A percentile compares a stretch with the other conserved stretches of the same genome.
These are phyloP conservation scores for Porites cylindrica DNA, from an alignment of 92 coral and sea anemone genomes.

Conservation along the genomic window DNA sequence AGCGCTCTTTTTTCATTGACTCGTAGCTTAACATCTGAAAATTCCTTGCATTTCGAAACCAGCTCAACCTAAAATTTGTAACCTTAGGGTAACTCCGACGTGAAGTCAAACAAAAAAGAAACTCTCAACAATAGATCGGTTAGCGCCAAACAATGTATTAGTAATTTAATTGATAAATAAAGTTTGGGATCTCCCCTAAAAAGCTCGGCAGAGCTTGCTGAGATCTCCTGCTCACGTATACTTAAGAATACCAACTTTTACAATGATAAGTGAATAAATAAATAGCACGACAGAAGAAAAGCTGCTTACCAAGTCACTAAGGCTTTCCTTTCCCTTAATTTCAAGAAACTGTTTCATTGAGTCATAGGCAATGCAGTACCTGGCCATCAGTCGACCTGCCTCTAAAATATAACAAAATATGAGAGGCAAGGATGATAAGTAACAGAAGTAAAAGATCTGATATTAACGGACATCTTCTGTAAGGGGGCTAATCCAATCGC, in stretches of 20 bases:
- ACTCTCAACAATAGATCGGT: too few species aligned
- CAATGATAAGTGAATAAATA: too few species aligned
- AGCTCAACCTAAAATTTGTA: conserved; percentile 69
- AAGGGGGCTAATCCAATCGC: too few species aligned
- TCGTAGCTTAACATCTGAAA: conserved; percentile 91
- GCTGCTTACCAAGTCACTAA: conserved; percentile 84
- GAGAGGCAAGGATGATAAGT: too few species aligned
- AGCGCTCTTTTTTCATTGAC: conserved; percentile 87
- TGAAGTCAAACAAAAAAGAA: background rate
- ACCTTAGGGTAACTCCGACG: background rate
- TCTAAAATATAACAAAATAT: conserved; percentile 43
- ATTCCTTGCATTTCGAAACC: conserved; percentile 96
- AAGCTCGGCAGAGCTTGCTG: too few species aligned
- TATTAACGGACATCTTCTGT: too few species aligned
- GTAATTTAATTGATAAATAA: too few species aligned
- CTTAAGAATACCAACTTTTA: too few species aligned
- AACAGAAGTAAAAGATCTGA: too few species aligned
- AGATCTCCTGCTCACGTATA: too few species aligned
- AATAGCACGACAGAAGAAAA: background rate
- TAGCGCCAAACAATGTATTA: background rate
- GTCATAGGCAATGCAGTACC: conserved; percentile 96
- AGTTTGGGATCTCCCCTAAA: too few species aligned
- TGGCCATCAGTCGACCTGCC: conserved; percentile 96
- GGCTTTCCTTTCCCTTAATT: conserved; percentile 78
- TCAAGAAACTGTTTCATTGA: conserved; percentile 89